phyloP scores from a whole-genome alignment of 2,797 vertebrate genomes.

The Petrocephalus sullivani region DNA sequence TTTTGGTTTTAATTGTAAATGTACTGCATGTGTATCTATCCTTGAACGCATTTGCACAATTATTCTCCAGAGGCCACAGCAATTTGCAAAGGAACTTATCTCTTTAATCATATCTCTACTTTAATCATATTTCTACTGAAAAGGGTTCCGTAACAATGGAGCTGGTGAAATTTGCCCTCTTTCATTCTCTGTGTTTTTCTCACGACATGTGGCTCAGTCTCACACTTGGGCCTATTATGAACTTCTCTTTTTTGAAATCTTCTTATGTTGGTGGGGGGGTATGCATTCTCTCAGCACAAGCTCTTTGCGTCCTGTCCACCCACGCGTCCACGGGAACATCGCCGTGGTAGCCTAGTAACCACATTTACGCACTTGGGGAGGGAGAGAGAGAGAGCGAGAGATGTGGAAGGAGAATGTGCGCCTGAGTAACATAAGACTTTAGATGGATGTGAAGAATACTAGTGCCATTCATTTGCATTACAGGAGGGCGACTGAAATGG shows the following conservation, averaged over 20 bases:
- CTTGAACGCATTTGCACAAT: not conserved
- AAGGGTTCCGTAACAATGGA: not conserved
- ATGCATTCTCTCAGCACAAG: conserved; percentile 26
- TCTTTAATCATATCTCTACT: not conserved
- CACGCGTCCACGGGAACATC: conserved; percentile 44
- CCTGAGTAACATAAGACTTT: not conserved
- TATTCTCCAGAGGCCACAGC: not conserved
- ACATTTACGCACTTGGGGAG: conserved; percentile 35
- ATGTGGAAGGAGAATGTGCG: not conserved
- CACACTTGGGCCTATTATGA: not conserved
- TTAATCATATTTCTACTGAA: not conserved
- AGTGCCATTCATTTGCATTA: not conserved
- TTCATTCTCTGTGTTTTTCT: not conserved
- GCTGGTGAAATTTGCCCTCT: not conserved
- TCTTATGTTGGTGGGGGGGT: not conserved
- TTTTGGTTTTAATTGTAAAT: not conserved
- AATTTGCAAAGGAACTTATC: not conserved
- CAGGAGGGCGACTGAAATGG: not conserved
- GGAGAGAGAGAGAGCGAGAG: not conserved
- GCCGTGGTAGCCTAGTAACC: conserved; percentile 48
- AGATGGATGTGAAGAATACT: not conserved
- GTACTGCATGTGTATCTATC: not conserved
- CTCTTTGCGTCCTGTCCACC: conserved; percentile 29
- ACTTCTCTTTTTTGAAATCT: conserved; percentile 10
- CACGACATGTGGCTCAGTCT: not conserved